These are phyloP conservation scores for Palaemon carinicauda DNA, from an alignment of 1,140 invertebrate genomes.

Conservation along the genomic window DNA sequence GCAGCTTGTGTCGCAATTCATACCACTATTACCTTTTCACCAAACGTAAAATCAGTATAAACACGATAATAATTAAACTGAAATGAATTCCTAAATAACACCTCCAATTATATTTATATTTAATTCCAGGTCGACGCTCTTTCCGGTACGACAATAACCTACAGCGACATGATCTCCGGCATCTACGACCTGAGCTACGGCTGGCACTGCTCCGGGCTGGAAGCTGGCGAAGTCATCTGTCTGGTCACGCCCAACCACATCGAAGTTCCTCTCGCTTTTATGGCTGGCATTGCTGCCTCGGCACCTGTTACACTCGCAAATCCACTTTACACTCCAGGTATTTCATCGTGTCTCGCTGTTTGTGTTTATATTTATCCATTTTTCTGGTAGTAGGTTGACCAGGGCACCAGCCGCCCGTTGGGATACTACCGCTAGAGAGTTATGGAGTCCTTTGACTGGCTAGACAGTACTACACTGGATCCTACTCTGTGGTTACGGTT, in stretches of 20 bases:
- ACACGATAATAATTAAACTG: not conserved
- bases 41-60: too few relatives aligned
- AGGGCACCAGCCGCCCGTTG: too few relatives aligned
- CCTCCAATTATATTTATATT: not conserved
- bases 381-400: too few relatives aligned
- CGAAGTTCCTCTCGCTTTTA: slow-evolving; percentile 3
- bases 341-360: too few relatives aligned
- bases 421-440: too few relatives aligned
- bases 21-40: not conserved
- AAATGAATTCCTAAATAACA: not conserved
- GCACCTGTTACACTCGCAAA: slow-evolving; percentile 37
- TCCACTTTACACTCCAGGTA: slow-evolving; percentile 42
- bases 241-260: slow-evolving; percentile 29
- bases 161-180: not conserved
- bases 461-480: too few relatives aligned
- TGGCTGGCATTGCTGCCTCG: slow-evolving; percentile 11
- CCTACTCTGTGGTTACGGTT: too few relatives aligned
- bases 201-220: slow-evolving; percentile 31
- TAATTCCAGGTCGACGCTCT: slow-evolving; percentile 31
- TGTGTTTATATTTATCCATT: too few relatives aligned
- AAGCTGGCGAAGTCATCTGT: slow-evolving; percentile 29
- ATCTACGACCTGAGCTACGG: slow-evolving; percentile 16
- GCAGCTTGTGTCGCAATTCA: too few relatives aligned
- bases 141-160: slow-evolving; percentile 21
- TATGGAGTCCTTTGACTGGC: too few relatives aligned